phyloP scores from a whole-genome alignment of 2,113 vertebrate genomes.

The Catharus fuscescens region DNA sequence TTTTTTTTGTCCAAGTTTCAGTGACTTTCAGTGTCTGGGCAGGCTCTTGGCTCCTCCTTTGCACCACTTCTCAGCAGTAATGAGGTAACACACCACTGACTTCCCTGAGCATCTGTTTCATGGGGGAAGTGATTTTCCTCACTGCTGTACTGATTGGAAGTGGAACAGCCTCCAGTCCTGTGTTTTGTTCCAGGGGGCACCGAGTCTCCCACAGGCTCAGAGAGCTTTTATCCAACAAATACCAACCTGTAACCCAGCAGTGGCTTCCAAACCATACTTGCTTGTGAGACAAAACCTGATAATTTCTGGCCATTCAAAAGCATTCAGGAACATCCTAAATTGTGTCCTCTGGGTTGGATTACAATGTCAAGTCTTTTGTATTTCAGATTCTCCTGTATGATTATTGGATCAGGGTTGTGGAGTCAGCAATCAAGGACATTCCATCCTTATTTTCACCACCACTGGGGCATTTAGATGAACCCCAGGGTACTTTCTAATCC shows the following conservation, averaged over 20 bases:
- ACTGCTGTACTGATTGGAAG: slow-evolving; percentile 6
- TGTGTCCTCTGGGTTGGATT: slow-evolving; percentile 24
- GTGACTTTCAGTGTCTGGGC: not conserved
- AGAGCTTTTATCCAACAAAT: not conserved
- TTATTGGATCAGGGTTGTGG: not conserved
- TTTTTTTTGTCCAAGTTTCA: not conserved
- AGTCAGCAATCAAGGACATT: not conserved
- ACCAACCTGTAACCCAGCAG: not conserved
- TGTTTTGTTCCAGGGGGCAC: not conserved
- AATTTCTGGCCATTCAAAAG: slow-evolving; percentile 29
- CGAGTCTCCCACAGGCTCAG: slow-evolving; percentile 16
- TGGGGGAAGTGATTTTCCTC: slow-evolving; percentile 36
- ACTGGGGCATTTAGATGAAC: not conserved
- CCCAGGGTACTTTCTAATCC: not conserved
- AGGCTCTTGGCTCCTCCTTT: slow-evolving; percentile 38
- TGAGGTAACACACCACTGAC: slow-evolving; percentile 1
- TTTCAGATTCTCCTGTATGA: not conserved
- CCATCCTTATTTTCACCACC: not conserved
- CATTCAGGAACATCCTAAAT: not conserved
- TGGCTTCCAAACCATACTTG: not conserved
- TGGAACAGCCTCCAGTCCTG: not conserved
- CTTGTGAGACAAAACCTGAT: slow-evolving; percentile 3
- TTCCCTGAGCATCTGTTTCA: slow-evolving; percentile 30
- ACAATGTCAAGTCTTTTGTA: not conserved
- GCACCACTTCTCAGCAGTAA: slow-evolving; percentile 1